Evolutionary conservation across 2,113 vertebrate genomes (phyloP).

Genomic region (Microtus oregoni): DNA sequence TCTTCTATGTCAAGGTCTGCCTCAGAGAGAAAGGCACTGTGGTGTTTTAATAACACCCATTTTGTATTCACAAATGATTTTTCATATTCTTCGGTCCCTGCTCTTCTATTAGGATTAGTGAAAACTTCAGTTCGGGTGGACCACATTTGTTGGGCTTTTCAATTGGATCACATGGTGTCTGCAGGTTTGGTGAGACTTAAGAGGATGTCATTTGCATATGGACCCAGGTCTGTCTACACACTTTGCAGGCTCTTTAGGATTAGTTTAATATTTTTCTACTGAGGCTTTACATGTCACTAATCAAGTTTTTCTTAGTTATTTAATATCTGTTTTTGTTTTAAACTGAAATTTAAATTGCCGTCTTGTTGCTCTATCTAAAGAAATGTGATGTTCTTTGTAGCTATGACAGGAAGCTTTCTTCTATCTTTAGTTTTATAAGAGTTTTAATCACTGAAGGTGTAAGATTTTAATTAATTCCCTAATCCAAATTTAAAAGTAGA

Average conservation of each 20-base stretch:
- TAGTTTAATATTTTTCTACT: background rate
- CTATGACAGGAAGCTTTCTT: background rate
- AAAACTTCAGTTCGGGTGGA: background rate
- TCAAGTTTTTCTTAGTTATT: background rate
- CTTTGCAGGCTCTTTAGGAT: background rate
- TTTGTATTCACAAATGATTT: background rate
- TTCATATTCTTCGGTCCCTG: background rate
- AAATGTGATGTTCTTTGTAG: background rate
- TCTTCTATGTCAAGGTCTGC: background rate
- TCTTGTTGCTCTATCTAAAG: background rate
- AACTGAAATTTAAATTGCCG: background rate
- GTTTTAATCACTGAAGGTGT: background rate
- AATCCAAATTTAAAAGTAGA: background rate
- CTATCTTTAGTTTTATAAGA: background rate
- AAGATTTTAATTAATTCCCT: slow-evolving; percentile 29
- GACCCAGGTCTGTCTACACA: background rate
- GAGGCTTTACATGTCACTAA: background rate
- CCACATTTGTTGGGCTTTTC: background rate
- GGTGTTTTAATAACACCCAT: background rate
- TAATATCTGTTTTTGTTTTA: slow-evolving; percentile 5
- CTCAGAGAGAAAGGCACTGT: background rate
- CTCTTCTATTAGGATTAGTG: background rate
- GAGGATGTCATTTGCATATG: background rate
- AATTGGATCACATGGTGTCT: background rate
- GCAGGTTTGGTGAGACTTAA: background rate